Evolutionary conservation across 2,888 invertebrate genomes (phyloP).

Genomic region (Microplitis deprimator): DNA sequence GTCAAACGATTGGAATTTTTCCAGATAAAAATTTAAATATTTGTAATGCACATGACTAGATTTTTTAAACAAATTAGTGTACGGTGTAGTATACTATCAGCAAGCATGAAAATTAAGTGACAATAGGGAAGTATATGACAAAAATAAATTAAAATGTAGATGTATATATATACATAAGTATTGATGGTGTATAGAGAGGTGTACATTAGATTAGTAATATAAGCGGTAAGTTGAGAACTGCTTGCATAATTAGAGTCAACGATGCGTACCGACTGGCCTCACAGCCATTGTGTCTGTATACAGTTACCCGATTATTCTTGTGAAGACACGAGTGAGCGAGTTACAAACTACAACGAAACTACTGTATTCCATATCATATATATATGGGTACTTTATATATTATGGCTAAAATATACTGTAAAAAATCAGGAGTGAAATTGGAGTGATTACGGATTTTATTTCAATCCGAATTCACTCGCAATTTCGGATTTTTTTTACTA

Average conservation of each 20-base stretch:
- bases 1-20: neutral
- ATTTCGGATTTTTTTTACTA: too few species aligned
- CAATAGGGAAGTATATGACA: neutral
- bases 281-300: constrained; percentile 64
- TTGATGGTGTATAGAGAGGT: neutral
- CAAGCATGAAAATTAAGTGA: neutral
- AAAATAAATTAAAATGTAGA: neutral
- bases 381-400: neutral
- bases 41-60: neutral
- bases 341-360: constrained; percentile 29
- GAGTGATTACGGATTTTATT: too few species aligned
- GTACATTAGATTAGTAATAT: constrained; percentile 37
- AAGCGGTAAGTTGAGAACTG: constrained; percentile 62
- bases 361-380: constrained; percentile 10
- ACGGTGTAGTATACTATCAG: too few species aligned
- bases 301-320: constrained; percentile 62
- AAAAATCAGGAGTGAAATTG: too few species aligned
- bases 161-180: neutral
- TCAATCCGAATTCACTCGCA: too few species aligned
- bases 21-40: neutral
- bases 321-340: constrained; percentile 29
- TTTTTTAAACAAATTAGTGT: too few species aligned
- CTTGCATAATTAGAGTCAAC: constrained; percentile 67
- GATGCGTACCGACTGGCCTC: constrained; percentile 65
- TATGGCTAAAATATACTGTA: neutral